Evolutionary conservation across 2,888 invertebrate species (phyloP).

Genomic region (Dolomedes plantarius): DNA sequence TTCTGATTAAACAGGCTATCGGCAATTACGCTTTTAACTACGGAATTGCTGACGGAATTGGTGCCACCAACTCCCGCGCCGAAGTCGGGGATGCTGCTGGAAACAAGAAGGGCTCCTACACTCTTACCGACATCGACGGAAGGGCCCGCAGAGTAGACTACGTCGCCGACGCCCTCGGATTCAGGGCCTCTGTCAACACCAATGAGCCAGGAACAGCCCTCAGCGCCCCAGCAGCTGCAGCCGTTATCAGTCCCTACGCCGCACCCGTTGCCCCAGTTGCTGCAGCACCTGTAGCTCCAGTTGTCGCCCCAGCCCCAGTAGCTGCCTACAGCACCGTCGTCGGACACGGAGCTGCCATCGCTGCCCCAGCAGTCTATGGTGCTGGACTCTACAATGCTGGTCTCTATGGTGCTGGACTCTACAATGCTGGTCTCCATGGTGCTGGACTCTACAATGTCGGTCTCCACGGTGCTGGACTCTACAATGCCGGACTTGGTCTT

Average conservation of each 20-base stretch:
- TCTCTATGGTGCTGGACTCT: too few relatives aligned
- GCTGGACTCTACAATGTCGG: too few relatives aligned
- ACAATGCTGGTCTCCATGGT: too few relatives aligned
- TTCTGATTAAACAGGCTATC: conserved; percentile 28
- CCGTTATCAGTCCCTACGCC: conserved; percentile 4
- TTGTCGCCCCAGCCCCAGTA: neutral
- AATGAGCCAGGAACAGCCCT: conserved; percentile 27
- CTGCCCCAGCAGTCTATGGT: too few relatives aligned
- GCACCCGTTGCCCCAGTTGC: conserved; percentile 6
- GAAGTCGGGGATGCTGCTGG: conserved; percentile 19
- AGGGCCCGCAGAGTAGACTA: conserved; percentile 19
- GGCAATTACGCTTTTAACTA: conserved; percentile 71
- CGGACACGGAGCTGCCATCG: neutral
- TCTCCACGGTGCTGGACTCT: too few relatives aligned
- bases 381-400: too few relatives aligned
- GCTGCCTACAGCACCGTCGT: neutral
- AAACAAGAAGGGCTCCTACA: conserved; percentile 22
- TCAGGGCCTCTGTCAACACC: conserved; percentile 21
- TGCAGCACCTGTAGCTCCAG: neutral
- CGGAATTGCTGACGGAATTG: conserved; percentile 54
- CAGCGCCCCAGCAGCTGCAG: conserved; percentile 13
- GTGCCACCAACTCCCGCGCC: conserved; percentile 41
- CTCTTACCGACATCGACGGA: neutral
- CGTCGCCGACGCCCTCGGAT: conserved; percentile 18
- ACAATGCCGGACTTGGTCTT: too few relatives aligned